phyloP scores from a whole-genome alignment of 2,797 vertebrate genomes.

The Pempheris klunzingeri region DNA sequence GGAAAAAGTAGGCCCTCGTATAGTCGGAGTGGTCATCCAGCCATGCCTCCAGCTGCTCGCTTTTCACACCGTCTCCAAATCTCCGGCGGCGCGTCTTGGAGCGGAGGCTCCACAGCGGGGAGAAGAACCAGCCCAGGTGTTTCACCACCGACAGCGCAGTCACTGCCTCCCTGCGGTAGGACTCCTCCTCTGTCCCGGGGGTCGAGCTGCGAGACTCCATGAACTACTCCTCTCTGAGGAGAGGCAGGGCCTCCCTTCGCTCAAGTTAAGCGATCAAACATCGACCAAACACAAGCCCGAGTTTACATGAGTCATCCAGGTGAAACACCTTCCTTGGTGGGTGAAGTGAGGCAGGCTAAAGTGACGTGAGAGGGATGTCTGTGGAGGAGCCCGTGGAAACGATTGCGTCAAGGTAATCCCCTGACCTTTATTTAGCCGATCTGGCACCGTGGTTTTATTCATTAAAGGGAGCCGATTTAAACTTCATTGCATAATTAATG shows the following conservation, averaged over 20 bases:
- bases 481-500: slow-evolving; percentile 14
- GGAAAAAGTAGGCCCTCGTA: slow-evolving; percentile 70
- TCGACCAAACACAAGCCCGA: slow-evolving; percentile 48
- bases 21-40: slow-evolving; percentile 76
- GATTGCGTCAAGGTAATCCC: slow-evolving; percentile 61
- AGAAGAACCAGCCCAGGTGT: slow-evolving; percentile 69
- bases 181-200: not conserved
- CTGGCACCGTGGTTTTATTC: slow-evolving; percentile 27
- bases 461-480: slow-evolving; percentile 38
- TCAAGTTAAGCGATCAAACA: slow-evolving; percentile 51
- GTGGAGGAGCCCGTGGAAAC: slow-evolving; percentile 12
- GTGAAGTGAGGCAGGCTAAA: not conserved
- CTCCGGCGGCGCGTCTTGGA: slow-evolving; percentile 28
- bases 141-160: slow-evolving; percentile 1
- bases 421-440: slow-evolving; percentile 46
- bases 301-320: not conserved
- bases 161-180: not conserved
- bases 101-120: slow-evolving; percentile 69
- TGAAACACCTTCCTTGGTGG: slow-evolving; percentile 15
- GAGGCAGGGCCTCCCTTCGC: slow-evolving; percentile 62
- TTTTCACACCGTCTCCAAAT: slow-evolving; percentile 49
- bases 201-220: slow-evolving; percentile 37
- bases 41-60: slow-evolving; percentile 64
- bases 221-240: slow-evolving; percentile 32
- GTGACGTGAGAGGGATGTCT: not conserved